These are phyloP conservation scores for Drosophila helvetica DNA, from an alignment of 2,888 invertebrate genomes.

Conservation along the genomic window DNA sequence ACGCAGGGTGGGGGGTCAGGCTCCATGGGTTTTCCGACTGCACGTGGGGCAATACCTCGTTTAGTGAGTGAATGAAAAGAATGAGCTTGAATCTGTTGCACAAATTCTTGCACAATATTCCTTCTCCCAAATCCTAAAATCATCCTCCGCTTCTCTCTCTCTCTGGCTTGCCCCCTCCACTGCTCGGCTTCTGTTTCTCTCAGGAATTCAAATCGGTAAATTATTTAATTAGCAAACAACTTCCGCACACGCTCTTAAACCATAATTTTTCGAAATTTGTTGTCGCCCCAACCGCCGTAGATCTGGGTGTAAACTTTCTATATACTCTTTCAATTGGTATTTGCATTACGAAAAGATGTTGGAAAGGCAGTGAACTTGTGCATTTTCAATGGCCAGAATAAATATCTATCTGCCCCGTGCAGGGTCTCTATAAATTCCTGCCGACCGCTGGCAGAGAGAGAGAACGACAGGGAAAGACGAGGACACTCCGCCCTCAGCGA, in stretches of 20 bases:
- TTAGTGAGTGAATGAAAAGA: background rate
- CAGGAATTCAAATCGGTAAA: background rate
- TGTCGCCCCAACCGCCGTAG: conserved; percentile 23
- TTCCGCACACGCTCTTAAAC: conserved; percentile 38
- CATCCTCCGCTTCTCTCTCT: background rate
- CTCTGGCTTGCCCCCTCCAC: no score
- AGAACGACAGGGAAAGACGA: no score
- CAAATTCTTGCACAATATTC: background rate
- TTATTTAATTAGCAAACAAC: conserved; percentile 40
- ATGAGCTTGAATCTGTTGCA: background rate
- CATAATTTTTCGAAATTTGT: conserved; percentile 38
- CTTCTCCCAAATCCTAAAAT: background rate
- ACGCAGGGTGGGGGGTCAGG: conserved; percentile 6
- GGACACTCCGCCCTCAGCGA: no score
- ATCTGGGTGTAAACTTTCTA: conserved; percentile 50
- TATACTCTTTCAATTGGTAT: conserved; percentile 21
- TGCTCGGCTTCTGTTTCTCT: background rate
- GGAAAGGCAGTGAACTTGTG: no score
- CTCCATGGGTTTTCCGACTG: conserved; percentile 3
- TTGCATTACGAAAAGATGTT: conserved; percentile 4
- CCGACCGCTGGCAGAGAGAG: no score
- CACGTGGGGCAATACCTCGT: background rate
- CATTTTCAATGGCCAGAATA: no score
- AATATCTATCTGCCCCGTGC: no score
- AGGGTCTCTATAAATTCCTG: no score